phyloP scores from a whole-genome alignment of 2,888 invertebrate genomes.

The Pinctada fucata region DNA sequence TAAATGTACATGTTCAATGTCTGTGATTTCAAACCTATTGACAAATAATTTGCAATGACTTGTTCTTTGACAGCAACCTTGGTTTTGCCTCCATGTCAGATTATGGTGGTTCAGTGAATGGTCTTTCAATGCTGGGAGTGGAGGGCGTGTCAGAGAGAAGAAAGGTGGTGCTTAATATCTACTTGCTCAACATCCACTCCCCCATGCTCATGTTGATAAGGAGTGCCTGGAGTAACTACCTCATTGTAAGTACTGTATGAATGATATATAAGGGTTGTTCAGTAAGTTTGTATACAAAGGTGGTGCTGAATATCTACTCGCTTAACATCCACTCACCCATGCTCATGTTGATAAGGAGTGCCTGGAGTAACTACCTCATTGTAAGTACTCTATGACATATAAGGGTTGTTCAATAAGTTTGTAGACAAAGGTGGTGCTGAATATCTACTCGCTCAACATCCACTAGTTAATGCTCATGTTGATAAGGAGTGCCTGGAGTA shows the following conservation, averaged over 20 bases:
- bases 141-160: constrained; percentile 57
- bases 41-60: too few relatives aligned
- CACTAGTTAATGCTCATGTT: too few relatives aligned
- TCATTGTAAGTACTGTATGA: constrained; percentile 64
- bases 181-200: constrained; percentile 69
- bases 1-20: too few relatives aligned
- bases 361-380: constrained; percentile 73
- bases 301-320: constrained; percentile 70
- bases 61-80: constrained; percentile 13
- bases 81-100: constrained; percentile 46
- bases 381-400: constrained; percentile 54
- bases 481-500: constrained; percentile 54
- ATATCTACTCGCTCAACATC: constrained; percentile 69
- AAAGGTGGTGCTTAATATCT: constrained; percentile 67
- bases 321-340: constrained; percentile 69
- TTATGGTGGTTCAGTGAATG: constrained; percentile 58
- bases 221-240: constrained; percentile 73
- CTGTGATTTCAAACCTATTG: too few relatives aligned
- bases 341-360: constrained; percentile 70
- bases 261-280: not conserved
- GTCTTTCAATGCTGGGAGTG: constrained; percentile 52
- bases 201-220: constrained; percentile 70
- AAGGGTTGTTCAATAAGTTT: too few relatives aligned
- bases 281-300: constrained; percentile 25
- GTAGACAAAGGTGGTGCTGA: constrained; percentile 54